Base-by-base conservation (phyloP, 1,140 invertebrate species). In the Heliconius congener region DNA sequence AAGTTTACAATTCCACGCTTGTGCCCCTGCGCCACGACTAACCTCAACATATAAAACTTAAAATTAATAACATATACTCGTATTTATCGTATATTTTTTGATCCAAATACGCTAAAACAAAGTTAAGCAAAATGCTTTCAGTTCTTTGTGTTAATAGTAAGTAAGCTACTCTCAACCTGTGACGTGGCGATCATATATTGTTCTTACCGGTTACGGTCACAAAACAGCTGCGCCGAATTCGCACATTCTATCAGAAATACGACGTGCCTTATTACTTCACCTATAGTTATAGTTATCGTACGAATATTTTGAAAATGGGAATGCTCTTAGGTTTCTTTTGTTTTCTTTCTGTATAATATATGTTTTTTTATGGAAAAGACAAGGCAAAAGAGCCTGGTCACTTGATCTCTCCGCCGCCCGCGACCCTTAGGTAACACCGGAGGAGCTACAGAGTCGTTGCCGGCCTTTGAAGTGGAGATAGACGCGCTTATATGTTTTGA, bases 211-310 rank as follows among this genome's bases (percentile, higher is more conserved):
- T 89, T 86, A 86, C 84, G 78, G 82, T 80, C 75, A 55, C 81
- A 77, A 83, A 83, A 78, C 88, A 91, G 85, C 85, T 91, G 88
- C 73, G 84, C 84, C 78, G 76, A 89, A 89, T 89, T 88, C 85
- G 81, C 86, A 84, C 85, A 86, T 89, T 87, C 83, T 72, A 77
- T 27, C 83, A 88, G 85, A 91, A 91, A 89, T 90, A 91, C 82
- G 82, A 82, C 78, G 79, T 83, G 71, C 82, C 88, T 91, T 90
- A 91, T 91, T 91, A 89, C 86, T 86, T 78, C 86, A 82, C 84
- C 78, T 87, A 82, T 88, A 87, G 76, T 85, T 81, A 80, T 77
- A 87, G 74, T 83, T 81, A 80, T 77, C 76, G 79, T 80, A 77
- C 72, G 76, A 76, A 79, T 80, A 82, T 84, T 82, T 80, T 71